Evolutionary conservation across 1,140 invertebrate species (phyloP).

Genomic region (Macrostomum lignano): DNA sequence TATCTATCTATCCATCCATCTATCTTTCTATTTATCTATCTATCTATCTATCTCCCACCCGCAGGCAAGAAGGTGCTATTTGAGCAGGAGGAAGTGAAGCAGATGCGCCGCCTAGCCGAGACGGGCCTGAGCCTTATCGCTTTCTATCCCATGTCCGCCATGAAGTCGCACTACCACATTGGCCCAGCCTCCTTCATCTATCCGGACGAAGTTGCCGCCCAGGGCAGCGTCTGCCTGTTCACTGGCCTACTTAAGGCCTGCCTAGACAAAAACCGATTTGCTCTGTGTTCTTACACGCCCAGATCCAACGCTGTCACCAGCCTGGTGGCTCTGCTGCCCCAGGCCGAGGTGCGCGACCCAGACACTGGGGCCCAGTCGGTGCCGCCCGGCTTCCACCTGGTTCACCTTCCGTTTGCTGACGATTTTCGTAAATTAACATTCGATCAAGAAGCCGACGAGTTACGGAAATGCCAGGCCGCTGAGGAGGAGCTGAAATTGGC

Average conservation of each 20-base stretch:
- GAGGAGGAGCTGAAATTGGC: too few relatives aligned
- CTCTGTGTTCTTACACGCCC: constrained; percentile 28
- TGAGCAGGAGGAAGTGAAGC: constrained; percentile 28
- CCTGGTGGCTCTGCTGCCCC: constrained; percentile 30
- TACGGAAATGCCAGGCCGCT: too few relatives aligned
- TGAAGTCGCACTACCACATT: constrained; percentile 28
- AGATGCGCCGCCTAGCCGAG: constrained; percentile 24
- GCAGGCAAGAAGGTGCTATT: constrained; percentile 26
- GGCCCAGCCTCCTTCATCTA: constrained; percentile 31
- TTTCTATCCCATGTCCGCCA: constrained; percentile 24
- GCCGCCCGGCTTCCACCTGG: constrained; percentile 32
- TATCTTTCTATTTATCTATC: too few relatives aligned
- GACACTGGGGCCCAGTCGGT: constrained; percentile 23
- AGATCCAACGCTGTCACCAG: constrained; percentile 22
- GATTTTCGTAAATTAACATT: constrained; percentile 26
- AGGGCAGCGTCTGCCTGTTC: constrained; percentile 30
- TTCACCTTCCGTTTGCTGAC: constrained; percentile 31
- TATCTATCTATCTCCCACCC: too few relatives aligned
- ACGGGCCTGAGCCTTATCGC: constrained; percentile 29
- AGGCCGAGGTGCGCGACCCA: too few relatives aligned
- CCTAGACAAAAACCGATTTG: constrained; percentile 20
- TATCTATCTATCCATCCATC: too few relatives aligned
- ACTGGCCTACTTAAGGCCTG: constrained; percentile 29
- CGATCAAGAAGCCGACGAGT: constrained; percentile 14
- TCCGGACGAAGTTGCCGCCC: constrained; percentile 27